These are phyloP conservation scores for Branchipolynoe longqiensis DNA, from an alignment of 2,888 invertebrate species.

Conservation along the genomic window DNA sequence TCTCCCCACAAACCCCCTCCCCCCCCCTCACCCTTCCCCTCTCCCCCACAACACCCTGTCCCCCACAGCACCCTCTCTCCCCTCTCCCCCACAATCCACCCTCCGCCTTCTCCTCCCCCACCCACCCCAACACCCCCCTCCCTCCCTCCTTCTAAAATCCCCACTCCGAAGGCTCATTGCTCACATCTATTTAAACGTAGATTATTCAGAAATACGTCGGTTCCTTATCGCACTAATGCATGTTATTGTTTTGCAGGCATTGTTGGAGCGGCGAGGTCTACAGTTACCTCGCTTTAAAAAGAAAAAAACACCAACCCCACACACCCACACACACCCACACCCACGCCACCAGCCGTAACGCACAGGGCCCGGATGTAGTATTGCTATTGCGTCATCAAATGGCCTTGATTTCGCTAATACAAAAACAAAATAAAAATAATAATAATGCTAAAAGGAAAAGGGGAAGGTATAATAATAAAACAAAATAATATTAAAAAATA, in stretches of 20 bases:
- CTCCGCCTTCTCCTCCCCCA: not conserved
- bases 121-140: not conserved
- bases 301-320: not conserved
- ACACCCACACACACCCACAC: not conserved
- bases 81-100: not conserved
- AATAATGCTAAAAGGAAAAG: no score
- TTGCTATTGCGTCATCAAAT: slow-evolving; percentile 31
- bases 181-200: no score
- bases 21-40: no score
- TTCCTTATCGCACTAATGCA: no score
- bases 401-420: slow-evolving; percentile 40
- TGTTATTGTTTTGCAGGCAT: not conserved
- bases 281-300: not conserved
- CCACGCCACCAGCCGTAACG: not conserved
- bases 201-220: no score
- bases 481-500: no score
- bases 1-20: no score
- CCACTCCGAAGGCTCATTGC: no score
- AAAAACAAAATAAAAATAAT: slow-evolving; percentile 15
- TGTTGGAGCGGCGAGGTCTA: slow-evolving; percentile 9
- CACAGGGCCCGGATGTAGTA: slow-evolving; percentile 23
- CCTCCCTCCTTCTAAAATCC: no score
- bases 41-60: not conserved
- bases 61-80: not conserved
- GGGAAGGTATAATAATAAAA: no score